These are phyloP conservation scores for Candidula unifasciata DNA, from an alignment of 2,888 invertebrate genomes.

Conservation along the genomic window DNA sequence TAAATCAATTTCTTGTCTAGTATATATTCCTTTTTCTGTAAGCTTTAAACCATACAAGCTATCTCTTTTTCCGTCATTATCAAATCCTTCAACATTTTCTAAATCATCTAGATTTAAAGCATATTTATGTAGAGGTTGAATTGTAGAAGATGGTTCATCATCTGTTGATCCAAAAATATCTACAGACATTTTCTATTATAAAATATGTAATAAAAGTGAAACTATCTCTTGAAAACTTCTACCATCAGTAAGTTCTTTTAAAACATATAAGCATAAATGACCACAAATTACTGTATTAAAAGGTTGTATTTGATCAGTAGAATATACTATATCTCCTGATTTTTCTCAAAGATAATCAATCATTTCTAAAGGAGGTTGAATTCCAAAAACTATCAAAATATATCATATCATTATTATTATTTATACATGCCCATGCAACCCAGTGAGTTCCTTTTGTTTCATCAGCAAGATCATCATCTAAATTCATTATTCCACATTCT, in stretches of 20 bases:
- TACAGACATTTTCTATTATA: neutral
- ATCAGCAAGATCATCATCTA: constrained; percentile 6
- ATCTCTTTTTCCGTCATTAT: neutral
- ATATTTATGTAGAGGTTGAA: neutral
- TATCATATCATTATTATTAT: neutral
- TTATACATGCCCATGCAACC: constrained; percentile 10
- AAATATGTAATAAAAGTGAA: neutral
- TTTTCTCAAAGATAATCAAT: neutral
- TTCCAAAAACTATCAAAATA: constrained; percentile 24
- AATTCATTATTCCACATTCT: constrained; percentile 30
- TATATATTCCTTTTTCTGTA: neutral
- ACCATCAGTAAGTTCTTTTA: neutral
- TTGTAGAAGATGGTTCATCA: neutral
- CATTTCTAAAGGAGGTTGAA: constrained; percentile 25
- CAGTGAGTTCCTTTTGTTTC: constrained; percentile 18
- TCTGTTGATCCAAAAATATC: neutral
- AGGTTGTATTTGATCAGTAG: constrained; percentile 1
- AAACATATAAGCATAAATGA: neutral
- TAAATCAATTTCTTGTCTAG: neutral
- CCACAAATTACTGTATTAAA: constrained; percentile 2
- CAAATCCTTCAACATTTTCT: constrained; percentile 19
- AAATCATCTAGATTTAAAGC: constrained; percentile 4
- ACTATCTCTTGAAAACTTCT: too few relatives aligned
- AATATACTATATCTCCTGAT: neutral
- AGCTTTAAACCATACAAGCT: neutral